Base-by-base conservation (phyloP, 2,888 invertebrate species). In the Hololepta plana region DNA sequence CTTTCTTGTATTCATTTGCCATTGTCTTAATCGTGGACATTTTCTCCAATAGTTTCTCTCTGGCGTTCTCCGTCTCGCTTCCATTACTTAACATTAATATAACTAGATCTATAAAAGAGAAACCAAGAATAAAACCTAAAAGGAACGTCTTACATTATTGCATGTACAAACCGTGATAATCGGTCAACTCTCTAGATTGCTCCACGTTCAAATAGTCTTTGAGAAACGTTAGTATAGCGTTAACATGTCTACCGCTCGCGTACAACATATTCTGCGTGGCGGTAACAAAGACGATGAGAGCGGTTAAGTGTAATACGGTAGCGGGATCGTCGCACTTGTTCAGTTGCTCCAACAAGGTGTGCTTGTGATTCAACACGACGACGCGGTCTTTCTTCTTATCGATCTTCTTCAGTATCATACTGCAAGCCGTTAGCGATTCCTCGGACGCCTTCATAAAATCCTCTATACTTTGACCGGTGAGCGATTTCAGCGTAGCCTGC, bases 171-270 rank as follows among this genome's bases (percentile, higher is more conserved):
- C 88, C 87, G 60, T 90, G 81, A 53, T 74, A 84, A 25, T 61
- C 57, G 22, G 68, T 63, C 2, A 93, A 59, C 29, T 65, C 55
- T 2, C 60, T 49, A 45, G 65, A 64, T 30, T 76, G 67, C 4
- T 77, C 72, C 12, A 62, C 59, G 32, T 65, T 66, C 25, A 93
- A 51, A 38, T 71, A 68, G 12, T 64, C 59, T 36, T 74, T 71
- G 26, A 95, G 61, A 49, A 69, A 79, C 2, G 62, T 47, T 23
- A 93, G 60, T 37, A 95, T 67, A 10, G 72, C 61, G 1, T 87
- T 74, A 7, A 96, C 87, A 57, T 88, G 88, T 49, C 85, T 73
- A 0, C 96, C 96, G 13, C 93, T 91, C 8, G 88, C 88, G 53
- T 93, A 87, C 13, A 95, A 47, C 60, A 88, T 80, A 38, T 64